A percentile compares a stretch with the other conserved stretches of the same genome.
Conservation (phyloP, 2,797 vertebrate species). For the Etheostoma perlongum region DNA sequence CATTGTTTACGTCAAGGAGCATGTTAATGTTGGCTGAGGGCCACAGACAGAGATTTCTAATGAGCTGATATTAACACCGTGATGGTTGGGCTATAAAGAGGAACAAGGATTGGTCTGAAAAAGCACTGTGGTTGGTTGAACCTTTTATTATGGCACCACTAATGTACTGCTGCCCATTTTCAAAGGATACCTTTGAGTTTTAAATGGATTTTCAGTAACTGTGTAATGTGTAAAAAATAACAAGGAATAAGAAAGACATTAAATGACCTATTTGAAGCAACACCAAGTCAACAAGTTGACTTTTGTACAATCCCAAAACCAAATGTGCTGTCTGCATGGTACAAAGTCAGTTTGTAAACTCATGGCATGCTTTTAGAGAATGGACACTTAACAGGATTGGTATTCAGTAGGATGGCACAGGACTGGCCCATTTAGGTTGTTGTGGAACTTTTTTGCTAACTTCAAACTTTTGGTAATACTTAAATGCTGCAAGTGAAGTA, state of each 20-base stretch:
- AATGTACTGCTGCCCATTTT: constrained; percentile 2
- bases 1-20: background rate
- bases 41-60: constrained; percentile 14
- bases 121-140: background rate
- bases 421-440: background rate
- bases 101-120: background rate
- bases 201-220: background rate
- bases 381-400: background rate
- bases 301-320: background rate
- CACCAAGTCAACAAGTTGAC: background rate
- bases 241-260: background rate
- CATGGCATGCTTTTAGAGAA: background rate
- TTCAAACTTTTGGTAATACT: background rate
- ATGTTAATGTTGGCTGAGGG: background rate
- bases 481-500: background rate
- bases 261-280: background rate
- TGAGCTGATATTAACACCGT: constrained; percentile 12
- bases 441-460: background rate
- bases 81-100: background rate
- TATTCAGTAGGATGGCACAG: background rate
- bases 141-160: background rate
- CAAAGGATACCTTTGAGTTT: background rate
- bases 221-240: background rate
- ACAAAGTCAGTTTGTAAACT: background rate
- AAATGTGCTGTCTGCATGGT: background rate